These are phyloP conservation scores for Cochlearius cochlearius DNA, from an alignment of 2,113 vertebrate genomes.

Conservation along the genomic window DNA sequence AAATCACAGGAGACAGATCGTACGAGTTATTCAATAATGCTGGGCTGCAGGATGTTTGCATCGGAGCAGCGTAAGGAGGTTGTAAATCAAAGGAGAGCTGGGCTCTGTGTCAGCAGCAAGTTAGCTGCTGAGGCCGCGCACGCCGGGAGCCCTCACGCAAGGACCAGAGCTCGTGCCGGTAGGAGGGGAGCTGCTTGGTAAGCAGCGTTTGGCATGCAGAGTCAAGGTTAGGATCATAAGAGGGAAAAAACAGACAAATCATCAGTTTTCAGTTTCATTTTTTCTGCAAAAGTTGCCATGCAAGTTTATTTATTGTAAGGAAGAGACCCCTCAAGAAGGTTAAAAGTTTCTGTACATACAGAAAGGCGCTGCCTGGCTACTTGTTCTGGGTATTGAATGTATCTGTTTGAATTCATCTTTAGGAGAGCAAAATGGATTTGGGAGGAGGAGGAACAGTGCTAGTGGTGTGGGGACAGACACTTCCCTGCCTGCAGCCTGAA, in stretches of 20 bases:
- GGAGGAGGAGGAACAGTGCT: background rate
- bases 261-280: background rate
- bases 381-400: background rate
- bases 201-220: background rate
- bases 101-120: background rate
- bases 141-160: accelerated
- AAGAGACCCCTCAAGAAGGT: background rate
- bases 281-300: background rate
- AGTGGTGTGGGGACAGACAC: background rate
- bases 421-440: background rate
- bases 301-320: background rate
- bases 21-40: background rate
- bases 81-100: constrained; percentile 34
- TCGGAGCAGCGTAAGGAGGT: background rate
- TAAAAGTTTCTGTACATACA: background rate
- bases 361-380: background rate
- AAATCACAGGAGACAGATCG: constrained; percentile 17
- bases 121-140: background rate
- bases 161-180: background rate
- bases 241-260: background rate
- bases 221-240: background rate
- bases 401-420: background rate
- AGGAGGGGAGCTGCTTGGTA: background rate
- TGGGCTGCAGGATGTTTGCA: constrained; percentile 32
- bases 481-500: background rate